Percentiles rank a stretch among this genome's conserved stretches.
Conservation (phyloP, 1,140 invertebrate genomes). For the Eufriesea mexicana region DNA sequence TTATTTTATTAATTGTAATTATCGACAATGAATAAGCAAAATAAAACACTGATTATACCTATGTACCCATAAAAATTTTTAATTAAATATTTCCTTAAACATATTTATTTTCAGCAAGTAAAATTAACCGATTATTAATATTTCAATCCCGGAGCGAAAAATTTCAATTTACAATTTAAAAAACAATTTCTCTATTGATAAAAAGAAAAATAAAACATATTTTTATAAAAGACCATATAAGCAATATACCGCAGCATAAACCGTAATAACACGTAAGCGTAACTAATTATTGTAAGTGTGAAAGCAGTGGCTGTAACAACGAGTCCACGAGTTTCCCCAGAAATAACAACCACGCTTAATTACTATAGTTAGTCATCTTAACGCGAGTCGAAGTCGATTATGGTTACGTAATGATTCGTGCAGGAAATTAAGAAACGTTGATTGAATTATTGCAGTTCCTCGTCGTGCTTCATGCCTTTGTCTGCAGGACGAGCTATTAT, state of each 20-base stretch:
- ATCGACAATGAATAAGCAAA: too few species aligned
- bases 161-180: too few species aligned
- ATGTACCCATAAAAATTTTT: too few species aligned
- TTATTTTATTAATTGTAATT: too few species aligned
- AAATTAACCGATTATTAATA: too few species aligned
- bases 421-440: not conserved
- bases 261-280: not conserved
- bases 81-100: too few species aligned
- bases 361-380: slow-evolving; percentile 14
- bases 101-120: too few species aligned
- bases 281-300: not conserved
- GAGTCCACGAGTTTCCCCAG: slow-evolving; percentile 10
- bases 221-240: too few species aligned
- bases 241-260: not conserved
- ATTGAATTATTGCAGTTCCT: not conserved
- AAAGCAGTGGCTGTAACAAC: slow-evolving; percentile 19
- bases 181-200: too few species aligned
- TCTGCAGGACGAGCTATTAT: not conserved
- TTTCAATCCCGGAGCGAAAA: too few species aligned
- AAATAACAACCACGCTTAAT: slow-evolving; percentile 30
- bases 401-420: slow-evolving; percentile 9
- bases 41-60: too few species aligned
- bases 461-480: not conserved
- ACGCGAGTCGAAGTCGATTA: slow-evolving; percentile 8
- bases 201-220: too few species aligned